phyloP scores from a whole-genome alignment of 37 sponge, comb jelly and placozoan species.

The Dysidea cf. avara region DNA sequence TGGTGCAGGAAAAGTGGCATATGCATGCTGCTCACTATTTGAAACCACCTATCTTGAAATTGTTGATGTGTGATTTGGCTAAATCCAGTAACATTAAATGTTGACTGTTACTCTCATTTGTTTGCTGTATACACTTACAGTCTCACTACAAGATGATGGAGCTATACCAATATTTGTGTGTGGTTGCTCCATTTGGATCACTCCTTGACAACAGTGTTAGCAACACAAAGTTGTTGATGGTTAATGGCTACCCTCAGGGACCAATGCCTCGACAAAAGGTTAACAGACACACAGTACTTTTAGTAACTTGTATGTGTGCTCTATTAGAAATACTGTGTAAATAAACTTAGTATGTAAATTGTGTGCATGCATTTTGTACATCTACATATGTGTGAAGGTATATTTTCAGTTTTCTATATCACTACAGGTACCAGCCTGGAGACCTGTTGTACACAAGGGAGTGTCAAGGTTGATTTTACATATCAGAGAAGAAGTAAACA shows the following conservation, averaged over 20 bases:
- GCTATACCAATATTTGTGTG: conserved; percentile 57
- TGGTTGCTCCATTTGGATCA: conserved; percentile 68
- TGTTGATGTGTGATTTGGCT: no score
- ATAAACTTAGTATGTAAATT: no score
- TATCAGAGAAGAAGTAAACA: conserved; percentile 70
- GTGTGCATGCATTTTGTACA: no score
- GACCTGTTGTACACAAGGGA: conserved; percentile 52
- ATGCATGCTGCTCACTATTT: no score
- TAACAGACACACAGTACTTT: no score
- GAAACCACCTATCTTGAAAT: no score
- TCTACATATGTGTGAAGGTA: no score
- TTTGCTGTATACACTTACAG: conserved; percentile 6
- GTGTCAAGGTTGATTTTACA: conserved; percentile 38
- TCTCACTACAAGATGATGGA: conserved; percentile 31
- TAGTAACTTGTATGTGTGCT: no score
- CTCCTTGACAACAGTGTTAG: conserved; percentile 40
- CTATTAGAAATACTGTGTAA: no score
- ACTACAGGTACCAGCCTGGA: conserved; percentile 86
- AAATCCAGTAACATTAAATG: no score
- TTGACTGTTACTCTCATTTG: neutral
- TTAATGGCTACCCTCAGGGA: conserved; percentile 6
- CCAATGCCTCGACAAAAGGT: conserved; percentile 57
- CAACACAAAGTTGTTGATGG: conserved; percentile 26
- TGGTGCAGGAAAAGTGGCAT: no score
- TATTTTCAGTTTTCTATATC: no score